Evolutionary conservation across 2,113 vertebrate genomes (phyloP), one percentile per base, ranked within the genome.

Genomic region (Perca schrenkii): DNA sequence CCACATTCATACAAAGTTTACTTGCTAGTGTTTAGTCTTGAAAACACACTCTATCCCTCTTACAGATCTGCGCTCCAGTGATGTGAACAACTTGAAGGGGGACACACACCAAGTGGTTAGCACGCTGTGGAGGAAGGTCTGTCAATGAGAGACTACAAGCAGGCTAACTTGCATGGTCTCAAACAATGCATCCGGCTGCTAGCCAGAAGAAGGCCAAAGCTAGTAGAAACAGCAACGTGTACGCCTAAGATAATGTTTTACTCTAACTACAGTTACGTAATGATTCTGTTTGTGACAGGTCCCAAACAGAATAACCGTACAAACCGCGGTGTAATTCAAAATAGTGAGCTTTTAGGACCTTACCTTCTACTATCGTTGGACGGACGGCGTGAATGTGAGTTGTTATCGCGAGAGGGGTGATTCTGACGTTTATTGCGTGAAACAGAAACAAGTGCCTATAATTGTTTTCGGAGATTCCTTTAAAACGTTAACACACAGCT

Each of bases 281-380:
- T 4, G 15, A 4, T 28, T 47, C 0, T 50, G n/a, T 52, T 25
- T 40, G 7, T 6, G 2, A 15, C 12, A 14, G 19, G n/a, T 52
- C 17, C 46, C 22, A 5, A 11, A 10, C 2, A 1, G 4, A 6
- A 3, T 3, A 0, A 4, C 25, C 1, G 1, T 17, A 16, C n/a
- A 61, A 65, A 34, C 68, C 31, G 13, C 53, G 21, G 25, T 12
- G 67, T 40, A 65, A 84, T 76, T 80, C 49, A 17, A 66, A 85
- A 56, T 90, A 88, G 82, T 84, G 84, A 93, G 89, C 95, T 96
- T 94, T 90, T 82, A 95, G 95, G 95, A 96, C 95, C 95, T 95
- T 95, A 96, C 94, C 95, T 91, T 91, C 49, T 15, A 3, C 22
- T n/a, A 3, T 3, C 34, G 46, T 0, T 28, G 31, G 56, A 46